phyloP scores from a whole-genome alignment of 92 coral and sea anemone species.

The Phenganax stokvisi region DNA sequence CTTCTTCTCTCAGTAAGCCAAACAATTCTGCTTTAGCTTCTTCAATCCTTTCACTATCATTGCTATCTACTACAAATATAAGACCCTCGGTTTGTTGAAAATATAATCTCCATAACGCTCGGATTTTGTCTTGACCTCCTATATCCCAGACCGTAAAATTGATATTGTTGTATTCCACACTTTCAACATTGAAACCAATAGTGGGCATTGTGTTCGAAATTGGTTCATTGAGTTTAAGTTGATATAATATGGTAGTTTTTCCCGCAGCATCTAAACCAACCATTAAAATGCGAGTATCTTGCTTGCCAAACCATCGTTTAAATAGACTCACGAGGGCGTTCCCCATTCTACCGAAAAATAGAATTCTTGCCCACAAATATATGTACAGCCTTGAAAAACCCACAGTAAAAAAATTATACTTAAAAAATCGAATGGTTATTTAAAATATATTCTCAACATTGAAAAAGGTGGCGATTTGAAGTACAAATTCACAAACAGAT shows the following conservation, averaged over 20 bases:
- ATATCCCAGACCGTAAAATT: conserved; percentile 98
- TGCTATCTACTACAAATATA: conserved; percentile 91
- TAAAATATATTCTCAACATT: neutral
- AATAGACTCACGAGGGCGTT: conserved; percentile 72
- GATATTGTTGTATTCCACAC: conserved; percentile 94
- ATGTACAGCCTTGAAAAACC: neutral
- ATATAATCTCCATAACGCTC: conserved; percentile 87
- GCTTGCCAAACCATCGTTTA: conserved; percentile 78
- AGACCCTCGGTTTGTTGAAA: conserved; percentile 96
- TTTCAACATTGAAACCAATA: conserved; percentile 94
- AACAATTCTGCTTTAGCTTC: conserved; percentile 90
- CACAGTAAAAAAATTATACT: neutral
- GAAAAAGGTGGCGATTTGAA: neutral
- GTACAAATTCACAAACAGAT: neutral
- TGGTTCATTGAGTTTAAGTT: conserved; percentile 83
- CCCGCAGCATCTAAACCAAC: conserved; percentile 99
- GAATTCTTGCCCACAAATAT: neutral
- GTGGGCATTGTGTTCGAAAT: conserved; percentile 86
- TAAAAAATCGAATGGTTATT: neutral
- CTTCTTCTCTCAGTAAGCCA: conserved; percentile 83
- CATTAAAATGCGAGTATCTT: conserved; percentile 93
- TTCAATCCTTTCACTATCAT: conserved; percentile 70
- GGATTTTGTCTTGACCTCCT: conserved; percentile 98
- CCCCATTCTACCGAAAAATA: conserved; percentile 58
- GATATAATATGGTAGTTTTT: conserved; percentile 93